phyloP scores from a whole-genome alignment of 1,140 invertebrate genomes.

The Ladona fulva region DNA sequence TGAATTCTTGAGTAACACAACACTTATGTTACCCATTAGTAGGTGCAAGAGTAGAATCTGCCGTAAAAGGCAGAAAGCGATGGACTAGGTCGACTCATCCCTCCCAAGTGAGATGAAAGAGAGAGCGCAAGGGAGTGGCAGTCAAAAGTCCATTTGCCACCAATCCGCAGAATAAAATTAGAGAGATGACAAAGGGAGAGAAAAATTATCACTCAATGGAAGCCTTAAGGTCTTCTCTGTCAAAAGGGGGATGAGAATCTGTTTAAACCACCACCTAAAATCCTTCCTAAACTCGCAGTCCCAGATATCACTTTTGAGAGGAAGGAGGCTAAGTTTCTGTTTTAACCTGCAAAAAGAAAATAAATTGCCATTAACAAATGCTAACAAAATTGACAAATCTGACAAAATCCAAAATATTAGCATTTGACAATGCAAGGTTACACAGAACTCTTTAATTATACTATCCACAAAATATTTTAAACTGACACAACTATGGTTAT shows the following conservation, averaged over 20 bases:
- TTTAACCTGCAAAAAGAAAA: no score
- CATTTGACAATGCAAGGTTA: no score
- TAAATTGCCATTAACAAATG: no score
- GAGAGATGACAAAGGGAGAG: neutral
- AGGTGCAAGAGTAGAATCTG: neutral
- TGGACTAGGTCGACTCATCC: neutral
- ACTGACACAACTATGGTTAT: no score
- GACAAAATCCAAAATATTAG: no score
- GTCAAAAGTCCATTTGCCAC: neutral
- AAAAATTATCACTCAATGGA: neutral
- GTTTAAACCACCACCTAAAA: neutral
- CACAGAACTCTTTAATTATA: no score
- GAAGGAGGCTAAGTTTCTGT: no score
- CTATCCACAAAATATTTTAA: no score
- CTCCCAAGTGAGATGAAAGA: neutral
- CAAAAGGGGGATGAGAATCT: neutral
- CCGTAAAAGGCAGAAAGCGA: neutral
- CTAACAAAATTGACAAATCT: no score
- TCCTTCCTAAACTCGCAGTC: no score
- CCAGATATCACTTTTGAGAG: no score
- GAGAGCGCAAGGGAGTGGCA: neutral
- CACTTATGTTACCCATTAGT: neutral
- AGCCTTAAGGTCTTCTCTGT: neutral
- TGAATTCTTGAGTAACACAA: neutral
- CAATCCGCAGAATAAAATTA: neutral